Conservation (phyloP, 64 coral and sea anemone genomes). For the Anthopleura sola region DNA sequence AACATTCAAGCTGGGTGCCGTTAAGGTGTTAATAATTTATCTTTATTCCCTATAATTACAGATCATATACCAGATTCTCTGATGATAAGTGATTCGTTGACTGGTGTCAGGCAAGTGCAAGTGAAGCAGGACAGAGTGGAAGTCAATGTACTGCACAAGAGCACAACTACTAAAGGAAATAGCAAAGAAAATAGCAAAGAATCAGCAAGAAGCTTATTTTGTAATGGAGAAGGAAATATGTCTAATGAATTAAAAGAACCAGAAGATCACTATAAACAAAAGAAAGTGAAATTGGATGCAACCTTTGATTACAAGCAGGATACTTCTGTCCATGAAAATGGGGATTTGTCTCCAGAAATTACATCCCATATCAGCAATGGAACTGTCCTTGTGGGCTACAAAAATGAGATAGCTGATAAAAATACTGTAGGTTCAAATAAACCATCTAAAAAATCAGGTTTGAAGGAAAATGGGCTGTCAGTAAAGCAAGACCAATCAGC, state of each 20-base stretch:
- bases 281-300: not conserved
- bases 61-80: constrained; percentile 34
- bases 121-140: not conserved
- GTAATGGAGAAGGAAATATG: not conserved
- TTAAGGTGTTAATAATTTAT: not conserved
- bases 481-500: not conserved
- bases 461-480: not conserved
- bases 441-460: not conserved
- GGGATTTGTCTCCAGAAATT: not conserved
- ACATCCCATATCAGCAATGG: not conserved
- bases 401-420: not conserved
- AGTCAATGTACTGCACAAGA: not conserved
- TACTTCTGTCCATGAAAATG: not conserved
- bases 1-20: not conserved
- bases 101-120: not conserved
- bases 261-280: not conserved
- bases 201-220: not conserved
- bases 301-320: not conserved
- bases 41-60: not conserved
- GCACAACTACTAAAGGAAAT: not conserved
- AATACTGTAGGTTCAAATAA: not conserved
- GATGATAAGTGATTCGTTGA: not conserved
- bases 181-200: not conserved
- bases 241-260: not conserved
- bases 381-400: not conserved